Conservation (phyloP, 2,888 invertebrate species). For the Biston betularia region DNA sequence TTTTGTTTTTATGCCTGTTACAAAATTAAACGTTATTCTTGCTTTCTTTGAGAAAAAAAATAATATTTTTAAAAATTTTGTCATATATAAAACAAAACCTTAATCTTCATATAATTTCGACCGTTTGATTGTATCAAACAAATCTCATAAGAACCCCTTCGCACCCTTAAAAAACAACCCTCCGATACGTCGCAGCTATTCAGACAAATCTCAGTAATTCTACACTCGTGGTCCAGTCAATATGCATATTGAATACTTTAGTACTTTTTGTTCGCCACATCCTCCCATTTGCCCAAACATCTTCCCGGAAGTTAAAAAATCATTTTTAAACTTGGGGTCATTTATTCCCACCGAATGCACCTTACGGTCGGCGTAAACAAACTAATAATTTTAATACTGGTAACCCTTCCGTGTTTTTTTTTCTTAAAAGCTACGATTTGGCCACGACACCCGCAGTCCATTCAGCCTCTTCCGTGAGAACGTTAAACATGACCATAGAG, state of each 20-base stretch:
- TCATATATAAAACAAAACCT: not conserved
- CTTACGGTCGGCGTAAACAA: constrained; percentile 76
- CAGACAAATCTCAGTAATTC: constrained; percentile 51
- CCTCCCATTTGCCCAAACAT: constrained; percentile 77
- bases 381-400: constrained; percentile 79
- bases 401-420: constrained; percentile 85
- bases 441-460: constrained; percentile 63
- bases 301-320: constrained; percentile 82
- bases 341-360: constrained; percentile 80
- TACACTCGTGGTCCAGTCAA: constrained; percentile 68
- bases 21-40: too few relatives aligned
- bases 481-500: constrained; percentile 76
- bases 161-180: constrained; percentile 24
- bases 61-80: too few relatives aligned
- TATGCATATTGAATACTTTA: constrained; percentile 50
- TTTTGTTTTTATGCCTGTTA: too few relatives aligned
- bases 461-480: constrained; percentile 84
- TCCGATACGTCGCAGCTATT: constrained; percentile 17
- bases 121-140: constrained; percentile 37
- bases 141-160: constrained; percentile 41
- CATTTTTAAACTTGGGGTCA: constrained; percentile 72
- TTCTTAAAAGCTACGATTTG: constrained; percentile 51
- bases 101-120: constrained; percentile 25
- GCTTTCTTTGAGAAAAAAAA: too few relatives aligned
- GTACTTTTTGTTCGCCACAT: constrained; percentile 69